Evolutionary conservation across 2,113 vertebrate species (phyloP), one percentile per base, ranked within the genome.

Genomic region (Leuciscus idus): DNA sequence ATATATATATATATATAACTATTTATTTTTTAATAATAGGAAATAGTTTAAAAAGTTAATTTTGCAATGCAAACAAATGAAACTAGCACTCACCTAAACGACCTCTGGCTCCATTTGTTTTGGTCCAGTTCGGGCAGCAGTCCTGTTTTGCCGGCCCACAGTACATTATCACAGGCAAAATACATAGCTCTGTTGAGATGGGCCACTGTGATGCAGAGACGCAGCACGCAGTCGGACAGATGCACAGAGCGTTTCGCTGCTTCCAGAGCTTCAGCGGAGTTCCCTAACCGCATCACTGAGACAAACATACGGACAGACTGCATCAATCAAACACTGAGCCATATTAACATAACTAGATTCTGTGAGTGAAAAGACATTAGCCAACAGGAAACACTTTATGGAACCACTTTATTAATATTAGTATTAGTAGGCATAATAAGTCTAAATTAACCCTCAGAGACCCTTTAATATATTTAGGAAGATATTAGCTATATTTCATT

Each of bases 121-220:
- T 94, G 95, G 91, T 97, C 96, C 80, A 98, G 90, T 4, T 74
- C 26, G 0, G 95, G 92, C 73, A 95, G 82, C 0, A 99, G 83
- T 5, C 97, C 97, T 0, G 90, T 91, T 79, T 95, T 97, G 0
- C 96, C 96, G 0, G 95, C 96, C 98, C 98, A 99, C 23, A 99
- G 92, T 23, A 98, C 90, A 23, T 99, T 98, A 91, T 99, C 98
- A 0, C 98, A 99, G 93, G 96, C 96, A 0, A 98, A 96, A 94
- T 96, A 99, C 92, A 99, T 93, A 76, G 96, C 98, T 48, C 94
- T 90, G 94, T 98, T 99, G 7, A 99, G 95, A 91, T 99, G 97
- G 82, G 96, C 89, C 79, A 99, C 93, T 0, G 98, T 99, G 91
- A 98, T 88, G 87, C 97, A 98, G 90, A 99, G 96, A 0, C 97